These are phyloP conservation scores for Melanotus villosus DNA, from an alignment of 2,888 invertebrate species.

Conservation along the genomic window DNA sequence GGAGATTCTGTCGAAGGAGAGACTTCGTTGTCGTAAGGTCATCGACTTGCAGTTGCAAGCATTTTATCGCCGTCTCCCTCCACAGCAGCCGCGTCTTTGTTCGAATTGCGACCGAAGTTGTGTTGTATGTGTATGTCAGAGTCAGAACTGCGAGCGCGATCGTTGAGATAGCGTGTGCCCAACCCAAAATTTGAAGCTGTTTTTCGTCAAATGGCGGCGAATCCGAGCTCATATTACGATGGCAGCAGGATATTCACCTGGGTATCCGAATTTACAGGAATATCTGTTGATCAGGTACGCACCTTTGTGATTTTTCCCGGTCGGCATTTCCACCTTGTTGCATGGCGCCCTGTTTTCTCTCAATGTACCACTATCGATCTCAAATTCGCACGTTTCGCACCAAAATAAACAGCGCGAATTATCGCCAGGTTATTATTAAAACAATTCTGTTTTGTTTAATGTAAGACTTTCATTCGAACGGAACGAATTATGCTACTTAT, in stretches of 20 bases:
- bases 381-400: conserved; percentile 7
- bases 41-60: conserved; percentile 21
- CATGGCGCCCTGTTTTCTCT: neutral
- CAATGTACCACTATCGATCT: conserved; percentile 46
- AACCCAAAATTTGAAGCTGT: conserved; percentile 5
- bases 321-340: neutral
- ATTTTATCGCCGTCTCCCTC: conserved; percentile 29
- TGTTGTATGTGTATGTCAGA: too few relatives aligned
- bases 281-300: conserved; percentile 87
- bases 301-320: conserved; percentile 28
- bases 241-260: conserved; percentile 81
- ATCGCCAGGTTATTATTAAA: neutral
- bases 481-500: too few relatives aligned
- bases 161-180: conserved; percentile 21
- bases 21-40: conserved; percentile 19
- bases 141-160: conserved; percentile 14
- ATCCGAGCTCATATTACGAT: conserved; percentile 70
- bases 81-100: conserved; percentile 21
- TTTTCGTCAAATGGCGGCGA: conserved; percentile 44
- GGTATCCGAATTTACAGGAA: conserved; percentile 77
- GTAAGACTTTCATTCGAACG: too few relatives aligned
- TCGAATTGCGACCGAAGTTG: conserved; percentile 14
- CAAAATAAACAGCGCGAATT: conserved; percentile 10
- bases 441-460: neutral
- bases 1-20: too few relatives aligned